Base-by-base conservation (phyloP, 2,888 invertebrate species). In the Callosobruchus maculatus region DNA sequence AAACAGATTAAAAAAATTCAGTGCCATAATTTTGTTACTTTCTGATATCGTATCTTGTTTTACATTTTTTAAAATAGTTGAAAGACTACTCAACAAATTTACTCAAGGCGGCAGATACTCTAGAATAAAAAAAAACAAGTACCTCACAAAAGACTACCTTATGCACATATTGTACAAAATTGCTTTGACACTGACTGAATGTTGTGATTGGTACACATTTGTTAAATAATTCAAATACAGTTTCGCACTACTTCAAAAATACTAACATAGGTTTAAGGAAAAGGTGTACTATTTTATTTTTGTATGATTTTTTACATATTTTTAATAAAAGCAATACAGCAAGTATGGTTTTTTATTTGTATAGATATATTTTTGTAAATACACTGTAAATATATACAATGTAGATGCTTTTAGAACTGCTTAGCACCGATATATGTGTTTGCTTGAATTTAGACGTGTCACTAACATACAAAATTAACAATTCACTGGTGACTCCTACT, bases 201-300 rank as follows among this genome's bases (percentile, higher is more conserved):
- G 7, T 4, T n/a, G n/a, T n/a, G n/a, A n/a, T 30, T 30, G 30
- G 30, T 30, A 30, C 30, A 30, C n/a, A n/a, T n/a, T n/a, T n/a
- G 30, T 30, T 18, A 49, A 5, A 49, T 13, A 49, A 49, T 18
- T 49, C 49, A 13, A 18, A 49, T 26, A 2, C 26, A 13, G 67
- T 70, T 70, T 67, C 20, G 4, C 22, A 21, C 70, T 68, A 67
- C 67, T 70, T 7, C 13, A 7, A 7, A 5, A 18, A 49, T 49
- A 49, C 49, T 49, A 49, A 49, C 49, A 72, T 81, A 80, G 79
- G 72, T 75, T 78, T 81, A 82, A 80, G 79, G 75, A 26, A 80
- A 78, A 83, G 84, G 84, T 83, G 83, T 84, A 83, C 83, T 84
- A 84, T 84, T 84, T 84, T 83, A 81, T 84, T 83, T 82, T 83